A percentile compares a stretch with the other conserved stretches of the same genome.
phyloP scores from a whole-genome alignment of 2,113 vertebrate species.

The Leiothrix lutea region DNA sequence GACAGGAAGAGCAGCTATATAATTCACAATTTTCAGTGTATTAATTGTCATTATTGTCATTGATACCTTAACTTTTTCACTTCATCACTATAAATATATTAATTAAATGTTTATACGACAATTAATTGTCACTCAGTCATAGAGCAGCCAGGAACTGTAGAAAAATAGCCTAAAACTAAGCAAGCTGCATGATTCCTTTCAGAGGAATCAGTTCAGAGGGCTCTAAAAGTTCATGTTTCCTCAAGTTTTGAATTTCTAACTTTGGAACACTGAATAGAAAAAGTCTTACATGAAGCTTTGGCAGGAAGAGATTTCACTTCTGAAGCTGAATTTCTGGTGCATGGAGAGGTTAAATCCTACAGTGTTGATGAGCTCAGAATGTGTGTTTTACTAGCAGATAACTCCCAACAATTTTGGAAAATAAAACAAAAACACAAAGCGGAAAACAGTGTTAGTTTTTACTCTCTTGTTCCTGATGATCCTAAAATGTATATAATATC shows the following conservation, averaged over 20 bases:
- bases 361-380: not conserved
- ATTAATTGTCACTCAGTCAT: accelerated
- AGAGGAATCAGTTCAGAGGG: not conserved
- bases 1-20: not conserved
- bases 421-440: not conserved
- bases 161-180: not conserved
- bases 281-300: not conserved
- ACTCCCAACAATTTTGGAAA: not conserved
- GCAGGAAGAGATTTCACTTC: not conserved
- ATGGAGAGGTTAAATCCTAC: not conserved
- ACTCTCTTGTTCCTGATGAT: not conserved
- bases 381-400: not conserved
- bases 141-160: not conserved
- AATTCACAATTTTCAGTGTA: not conserved
- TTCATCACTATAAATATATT: not conserved
- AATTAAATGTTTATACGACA: not conserved
- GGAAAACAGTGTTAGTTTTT: not conserved
- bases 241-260: not conserved
- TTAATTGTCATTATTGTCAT: not conserved
- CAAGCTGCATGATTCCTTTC: not conserved
- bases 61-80: not conserved
- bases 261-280: not conserved
- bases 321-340: not conserved
- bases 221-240: not conserved
- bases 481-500: not conserved